These are phyloP conservation scores for Hiodon tergisus DNA, from an alignment of 2,113 vertebrate genomes.

Conservation along the genomic window DNA sequence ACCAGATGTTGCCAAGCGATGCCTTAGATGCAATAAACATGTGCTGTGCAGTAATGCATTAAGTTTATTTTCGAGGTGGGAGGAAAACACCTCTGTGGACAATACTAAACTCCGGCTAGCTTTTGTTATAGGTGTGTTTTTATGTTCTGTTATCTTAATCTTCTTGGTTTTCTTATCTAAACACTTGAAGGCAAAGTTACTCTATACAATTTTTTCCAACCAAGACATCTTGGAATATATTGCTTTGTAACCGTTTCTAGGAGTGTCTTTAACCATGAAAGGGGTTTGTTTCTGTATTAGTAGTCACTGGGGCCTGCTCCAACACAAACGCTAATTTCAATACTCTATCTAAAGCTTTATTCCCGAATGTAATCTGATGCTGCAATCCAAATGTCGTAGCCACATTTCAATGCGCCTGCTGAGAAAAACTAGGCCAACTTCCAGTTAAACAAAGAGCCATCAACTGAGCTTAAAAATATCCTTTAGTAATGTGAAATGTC, in stretches of 20 bases:
- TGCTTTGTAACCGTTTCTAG: too few relatives aligned
- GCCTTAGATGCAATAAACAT: not conserved
- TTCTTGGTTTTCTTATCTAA: too few relatives aligned
- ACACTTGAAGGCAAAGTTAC: too few relatives aligned
- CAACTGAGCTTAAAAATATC: not conserved
- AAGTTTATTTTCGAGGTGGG: not conserved
- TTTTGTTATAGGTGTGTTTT: slow-evolving; percentile 9
- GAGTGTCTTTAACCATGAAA: too few relatives aligned
- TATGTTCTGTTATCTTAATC: too few relatives aligned
- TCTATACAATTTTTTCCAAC: not conserved
- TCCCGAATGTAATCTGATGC: not conserved
- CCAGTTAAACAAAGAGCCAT: not conserved
- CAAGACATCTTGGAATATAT: too few relatives aligned
- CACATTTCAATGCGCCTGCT: not conserved
- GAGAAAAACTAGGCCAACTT: not conserved
- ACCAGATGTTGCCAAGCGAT: not conserved
- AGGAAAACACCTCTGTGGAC: not conserved
- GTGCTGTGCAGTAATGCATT: not conserved
- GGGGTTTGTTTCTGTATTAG: not conserved
- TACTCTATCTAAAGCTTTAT: not conserved
- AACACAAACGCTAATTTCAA: not conserved
- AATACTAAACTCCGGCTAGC: not conserved
- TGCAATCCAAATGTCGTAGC: not conserved
- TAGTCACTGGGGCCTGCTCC: not conserved
- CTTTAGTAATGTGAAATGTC: not conserved